Evolutionary conservation across 1,140 invertebrate species (phyloP), one percentile per base, ranked within the genome.

Genomic region (Anoplolepis gracilipes): DNA sequence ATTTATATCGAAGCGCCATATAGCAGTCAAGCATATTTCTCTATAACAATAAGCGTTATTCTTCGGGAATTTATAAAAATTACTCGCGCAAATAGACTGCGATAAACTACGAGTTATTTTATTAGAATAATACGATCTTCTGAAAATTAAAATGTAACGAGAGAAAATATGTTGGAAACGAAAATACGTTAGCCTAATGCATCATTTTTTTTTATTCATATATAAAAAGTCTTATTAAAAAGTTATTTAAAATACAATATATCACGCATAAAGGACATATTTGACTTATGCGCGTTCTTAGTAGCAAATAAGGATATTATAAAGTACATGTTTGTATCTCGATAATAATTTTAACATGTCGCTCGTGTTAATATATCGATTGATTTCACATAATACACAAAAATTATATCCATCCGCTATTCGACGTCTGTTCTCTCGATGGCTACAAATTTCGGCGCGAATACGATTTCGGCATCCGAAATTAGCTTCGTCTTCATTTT

Each of bases 401-500:
- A 33, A 81, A 49, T 16, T 70, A 81, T 73, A 73, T 25, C 36
- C 36, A 59, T 72, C 6, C 28, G 7, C 53, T 25, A 46, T 72
- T 30, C 28, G 13, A 39, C 11, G n/a, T 82, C n/a, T 6, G 36
- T 5, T 72, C 57, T 72, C 67, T 72, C 53, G 55, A 42, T 28
- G 6, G 3, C 16, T 59, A 25, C 57, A 28, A 81, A 46, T 82
- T 59, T 55, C 39, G 28, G 13, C 36, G 11, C 19, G 55, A 13
- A 6, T 46, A 59, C 55, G 55, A 82, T n/a, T 73, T 73, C 39
- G 5, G 53, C 33, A 42, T 81, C 6, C 19, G 19, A n/a, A 81
- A 72, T 82, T 73, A 46, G 53, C n/a, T 36, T 19, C 36, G 19
- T 36, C 28, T 59, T 46, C 36, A 72, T 72, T 81, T 72, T 70